These are phyloP conservation scores for Pelecanoides urinatrix DNA, from an alignment of 2,113 vertebrate species.

Conservation along the genomic window DNA sequence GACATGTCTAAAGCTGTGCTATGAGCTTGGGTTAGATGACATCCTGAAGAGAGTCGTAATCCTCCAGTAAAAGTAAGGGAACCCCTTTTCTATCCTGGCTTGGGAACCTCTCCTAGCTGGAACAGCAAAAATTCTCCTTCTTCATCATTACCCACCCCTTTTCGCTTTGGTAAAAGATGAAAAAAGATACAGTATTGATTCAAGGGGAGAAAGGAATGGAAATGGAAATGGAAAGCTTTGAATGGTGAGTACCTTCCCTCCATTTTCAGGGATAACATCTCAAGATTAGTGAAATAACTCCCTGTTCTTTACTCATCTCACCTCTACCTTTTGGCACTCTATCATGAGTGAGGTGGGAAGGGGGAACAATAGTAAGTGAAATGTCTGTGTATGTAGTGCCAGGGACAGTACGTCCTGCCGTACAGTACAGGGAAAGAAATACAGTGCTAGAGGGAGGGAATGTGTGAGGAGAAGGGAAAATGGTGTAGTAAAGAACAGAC, in stretches of 20 bases:
- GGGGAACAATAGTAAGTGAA: not conserved
- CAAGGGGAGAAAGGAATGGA: not conserved
- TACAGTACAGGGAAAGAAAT: not conserved
- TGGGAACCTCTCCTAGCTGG: not conserved
- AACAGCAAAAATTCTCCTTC: not conserved
- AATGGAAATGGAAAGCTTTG: not conserved
- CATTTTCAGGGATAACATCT: not conserved
- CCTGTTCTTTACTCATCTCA: not conserved
- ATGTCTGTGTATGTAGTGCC: not conserved
- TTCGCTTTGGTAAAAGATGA: not conserved
- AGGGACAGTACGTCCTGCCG: not conserved
- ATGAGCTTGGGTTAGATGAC: not conserved
- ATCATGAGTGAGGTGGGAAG: not conserved
- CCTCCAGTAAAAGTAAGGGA: not conserved
- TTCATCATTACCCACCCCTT: not conserved
- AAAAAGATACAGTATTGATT: not conserved
- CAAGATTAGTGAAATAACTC: not conserved
- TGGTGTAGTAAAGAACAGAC: not conserved
- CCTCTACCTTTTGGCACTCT: not conserved
- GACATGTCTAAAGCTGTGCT: not conserved
- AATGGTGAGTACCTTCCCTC: not conserved
- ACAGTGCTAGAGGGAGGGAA: not conserved
- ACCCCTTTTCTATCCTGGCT: not conserved
- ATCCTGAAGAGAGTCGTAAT: not conserved
- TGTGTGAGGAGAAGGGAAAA: not conserved